These are phyloP conservation scores for Archocentrus centrarchus DNA, from an alignment of 2,113 vertebrate genomes.

Conservation along the genomic window DNA sequence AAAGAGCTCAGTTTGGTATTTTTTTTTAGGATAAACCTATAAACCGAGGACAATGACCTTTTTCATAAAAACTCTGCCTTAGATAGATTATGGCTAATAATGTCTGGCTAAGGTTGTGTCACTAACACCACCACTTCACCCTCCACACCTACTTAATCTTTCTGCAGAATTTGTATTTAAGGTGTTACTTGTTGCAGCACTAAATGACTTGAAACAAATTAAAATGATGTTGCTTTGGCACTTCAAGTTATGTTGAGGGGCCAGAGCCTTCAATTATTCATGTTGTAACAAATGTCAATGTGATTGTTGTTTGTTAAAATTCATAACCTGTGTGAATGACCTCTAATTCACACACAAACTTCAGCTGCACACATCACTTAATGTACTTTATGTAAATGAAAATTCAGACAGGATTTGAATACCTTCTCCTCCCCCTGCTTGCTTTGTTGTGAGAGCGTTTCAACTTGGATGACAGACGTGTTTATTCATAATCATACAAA, in stretches of 20 bases:
- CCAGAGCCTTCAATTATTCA: not conserved
- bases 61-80: not conserved
- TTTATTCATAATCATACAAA: constrained; percentile 50
- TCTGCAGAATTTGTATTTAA: constrained; percentile 2
- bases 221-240: not conserved
- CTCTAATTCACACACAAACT: not conserved
- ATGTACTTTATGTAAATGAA: not conserved
- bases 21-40: not conserved
- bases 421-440: constrained; percentile 2
- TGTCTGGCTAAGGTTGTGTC: not conserved
- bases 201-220: not conserved
- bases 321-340: not conserved
- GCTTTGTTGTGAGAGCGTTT: constrained; percentile 30
- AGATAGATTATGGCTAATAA: not conserved
- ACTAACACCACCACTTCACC: not conserved
- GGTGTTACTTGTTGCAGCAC: not conserved
- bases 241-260: not conserved
- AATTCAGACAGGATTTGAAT: not conserved
- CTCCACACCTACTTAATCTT: not conserved
- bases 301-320: not conserved
- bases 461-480: constrained; percentile 29
- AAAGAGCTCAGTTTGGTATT: not conserved
- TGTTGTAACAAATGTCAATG: constrained; percentile 6
- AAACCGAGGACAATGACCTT: not conserved
- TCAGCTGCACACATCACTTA: not conserved